Conservation (phyloP, 2,113 vertebrate species). For the Coreoperca whiteheadi region DNA sequence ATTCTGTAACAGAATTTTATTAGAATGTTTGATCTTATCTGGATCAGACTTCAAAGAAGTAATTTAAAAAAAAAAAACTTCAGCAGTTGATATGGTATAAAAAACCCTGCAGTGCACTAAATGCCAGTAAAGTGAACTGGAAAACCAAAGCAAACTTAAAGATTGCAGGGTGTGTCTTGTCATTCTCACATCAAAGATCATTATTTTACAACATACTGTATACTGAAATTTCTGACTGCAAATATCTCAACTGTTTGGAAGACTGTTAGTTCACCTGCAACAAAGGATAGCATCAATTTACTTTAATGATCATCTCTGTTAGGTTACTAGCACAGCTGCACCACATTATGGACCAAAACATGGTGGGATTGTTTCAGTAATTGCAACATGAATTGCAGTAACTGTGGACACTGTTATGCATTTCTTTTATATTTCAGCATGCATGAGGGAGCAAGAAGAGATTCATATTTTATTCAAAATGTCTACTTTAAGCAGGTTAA, state of each 20-base stretch:
- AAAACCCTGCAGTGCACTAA: constrained; percentile 27
- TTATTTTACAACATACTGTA: not conserved
- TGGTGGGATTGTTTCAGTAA: constrained; percentile 41
- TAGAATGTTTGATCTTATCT: constrained; percentile 80
- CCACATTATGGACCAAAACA: constrained; percentile 15
- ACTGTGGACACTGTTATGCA: not conserved
- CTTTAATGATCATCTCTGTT: constrained; percentile 9
- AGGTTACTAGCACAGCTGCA: constrained; percentile 23
- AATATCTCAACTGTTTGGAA: constrained; percentile 10
- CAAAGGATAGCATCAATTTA: constrained; percentile 3
- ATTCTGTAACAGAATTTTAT: constrained; percentile 68
- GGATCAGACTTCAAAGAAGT: constrained; percentile 79
- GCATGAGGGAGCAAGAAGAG: not conserved
- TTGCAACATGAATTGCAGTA: constrained; percentile 15
- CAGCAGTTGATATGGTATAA: constrained; percentile 42
- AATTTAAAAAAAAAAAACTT: constrained; percentile 48
- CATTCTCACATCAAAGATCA: constrained; percentile 59
- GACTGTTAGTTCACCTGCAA: constrained; percentile 11
- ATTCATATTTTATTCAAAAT: not conserved
- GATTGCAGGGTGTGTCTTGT: constrained; percentile 32
- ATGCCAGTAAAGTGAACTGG: constrained; percentile 22
- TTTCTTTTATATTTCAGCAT: constrained; percentile 28
- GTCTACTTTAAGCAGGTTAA: not conserved
- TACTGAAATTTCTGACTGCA: constrained; percentile 17
- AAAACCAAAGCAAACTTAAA: constrained; percentile 36